Evolutionary conservation across 2,797 vertebrate genomes (phyloP), one percentile per base, ranked within the genome.

Genomic region (Lepus oiostolus): DNA sequence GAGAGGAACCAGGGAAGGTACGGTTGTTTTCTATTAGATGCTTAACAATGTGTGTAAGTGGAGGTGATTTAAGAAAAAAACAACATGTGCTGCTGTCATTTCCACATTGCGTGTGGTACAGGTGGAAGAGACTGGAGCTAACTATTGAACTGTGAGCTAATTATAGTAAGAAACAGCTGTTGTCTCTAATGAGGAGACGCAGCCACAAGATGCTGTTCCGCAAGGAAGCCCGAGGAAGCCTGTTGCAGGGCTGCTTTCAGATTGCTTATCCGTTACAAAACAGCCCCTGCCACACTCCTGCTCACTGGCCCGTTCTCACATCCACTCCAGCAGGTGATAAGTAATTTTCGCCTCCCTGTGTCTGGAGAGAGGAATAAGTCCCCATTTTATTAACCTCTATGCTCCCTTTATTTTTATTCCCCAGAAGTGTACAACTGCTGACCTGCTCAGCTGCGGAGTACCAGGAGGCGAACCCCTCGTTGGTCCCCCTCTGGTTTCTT

Each of bases 91-190:
- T 98, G 96, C 98, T 98, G 96, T 98, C 97, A 98, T 98, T 98
- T 98, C 97, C 93, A 62, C 92, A 95, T 91, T 98, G 97, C 94
- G 94, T 97, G 97, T 95, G 96, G 97, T 98, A 97, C 98, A 98
- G 98, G 98, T 98, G 98, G 98, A 98, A 98, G 97, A 98, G 97
- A 97, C 96, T 70, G 95, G 95, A 96, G 96, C 97, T 98, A 98
- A 97, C 98, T 98, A 98, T 96, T 98, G 98, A 98, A 98, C 98
- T 98, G 98, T 98, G 97, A 98, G 98, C 97, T 98, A 98, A 98
- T 98, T 98, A 98, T 95, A 97, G 98, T 80, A 96, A 97, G 98
- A 98, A 98, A 97, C 98, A 98, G 98, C 98, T 99, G 98, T 97
- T 98, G 97, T 96, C 97, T 97, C 96, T 98, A 98, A 98, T 97